A percentile compares a stretch with the other conserved stretches of the same genome.
Evolutionary conservation across 2,888 invertebrate species (phyloP).

Genomic region (Tolmerus cingulatus): DNA sequence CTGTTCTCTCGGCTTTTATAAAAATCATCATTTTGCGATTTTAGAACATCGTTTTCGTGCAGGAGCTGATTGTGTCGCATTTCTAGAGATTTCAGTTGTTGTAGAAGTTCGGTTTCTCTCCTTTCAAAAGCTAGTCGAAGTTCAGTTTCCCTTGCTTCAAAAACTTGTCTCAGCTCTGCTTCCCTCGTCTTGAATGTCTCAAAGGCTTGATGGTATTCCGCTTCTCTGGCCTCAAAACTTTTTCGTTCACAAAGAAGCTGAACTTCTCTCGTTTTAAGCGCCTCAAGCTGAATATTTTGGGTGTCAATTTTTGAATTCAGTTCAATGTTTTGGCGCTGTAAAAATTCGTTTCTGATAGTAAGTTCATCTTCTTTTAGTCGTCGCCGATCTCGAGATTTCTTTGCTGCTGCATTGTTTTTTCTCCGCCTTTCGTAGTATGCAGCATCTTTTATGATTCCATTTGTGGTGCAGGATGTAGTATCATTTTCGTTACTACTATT

Average conservation of each 20-base stretch:
- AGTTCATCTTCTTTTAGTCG: constrained; percentile 91
- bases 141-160: neutral
- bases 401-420: constrained; percentile 95
- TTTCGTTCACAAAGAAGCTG: neutral
- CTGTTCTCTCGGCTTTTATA: neutral
- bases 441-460: constrained; percentile 70
- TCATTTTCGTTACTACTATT: constrained; percentile 42
- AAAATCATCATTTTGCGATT: neutral
- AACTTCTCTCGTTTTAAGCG: neutral
- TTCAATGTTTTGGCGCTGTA: constrained; percentile 88
- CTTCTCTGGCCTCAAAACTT: neutral
- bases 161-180: neutral
- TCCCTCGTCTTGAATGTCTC: neutral
- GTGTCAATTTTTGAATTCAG: constrained; percentile 74
- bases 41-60: neutral
- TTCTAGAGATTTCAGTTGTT: neutral
- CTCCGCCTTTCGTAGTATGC: constrained; percentile 87
- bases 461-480: constrained; percentile 44
- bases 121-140: neutral
- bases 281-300: constrained; percentile 69
- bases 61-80: neutral
- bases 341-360: constrained; percentile 84
- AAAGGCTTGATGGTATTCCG: neutral
- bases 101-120: neutral
- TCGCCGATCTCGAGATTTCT: constrained; percentile 89